phyloP scores from a whole-genome alignment of 2,113 vertebrate genomes.

The Myocastor coypus region DNA sequence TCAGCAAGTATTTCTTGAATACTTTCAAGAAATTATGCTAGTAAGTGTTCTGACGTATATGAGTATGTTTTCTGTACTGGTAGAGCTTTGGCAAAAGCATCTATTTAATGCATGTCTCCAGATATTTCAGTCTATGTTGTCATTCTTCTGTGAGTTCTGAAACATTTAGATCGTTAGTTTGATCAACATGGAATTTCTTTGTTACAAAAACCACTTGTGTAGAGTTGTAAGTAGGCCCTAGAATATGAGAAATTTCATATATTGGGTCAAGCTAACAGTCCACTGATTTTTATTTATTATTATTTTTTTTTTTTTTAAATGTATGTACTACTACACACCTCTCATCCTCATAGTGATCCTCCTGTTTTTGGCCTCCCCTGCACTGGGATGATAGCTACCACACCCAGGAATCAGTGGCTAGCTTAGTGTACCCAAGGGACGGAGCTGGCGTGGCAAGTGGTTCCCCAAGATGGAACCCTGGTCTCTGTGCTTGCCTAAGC shows the following conservation, averaged over 20 bases:
- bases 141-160: slow-evolving; percentile 47
- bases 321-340: no score
- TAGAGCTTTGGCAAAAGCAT: neutral
- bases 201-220: neutral
- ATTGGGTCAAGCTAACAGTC: neutral
- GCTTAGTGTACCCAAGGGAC: no score
- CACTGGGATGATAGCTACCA: no score
- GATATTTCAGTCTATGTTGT: neutral
- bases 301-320: no score
- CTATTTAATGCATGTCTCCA: neutral
- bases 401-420: no score
- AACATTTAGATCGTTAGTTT: slow-evolving; percentile 18
- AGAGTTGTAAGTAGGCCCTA: neutral
- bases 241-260: neutral
- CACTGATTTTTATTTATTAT: neutral
- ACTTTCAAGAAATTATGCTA: neutral
- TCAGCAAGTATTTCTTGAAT: slow-evolving; percentile 35
- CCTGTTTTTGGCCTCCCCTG: no score
- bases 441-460: no score
- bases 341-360: no score
- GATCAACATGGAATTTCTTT: neutral
- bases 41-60: neutral
- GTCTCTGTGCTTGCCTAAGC: no score
- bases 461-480: no score
- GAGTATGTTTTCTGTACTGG: neutral